Percentiles rank a stretch among this genome's conserved stretches.
Evolutionary conservation across 2,888 invertebrate species (phyloP).

Genomic region (Thecophora atra): DNA sequence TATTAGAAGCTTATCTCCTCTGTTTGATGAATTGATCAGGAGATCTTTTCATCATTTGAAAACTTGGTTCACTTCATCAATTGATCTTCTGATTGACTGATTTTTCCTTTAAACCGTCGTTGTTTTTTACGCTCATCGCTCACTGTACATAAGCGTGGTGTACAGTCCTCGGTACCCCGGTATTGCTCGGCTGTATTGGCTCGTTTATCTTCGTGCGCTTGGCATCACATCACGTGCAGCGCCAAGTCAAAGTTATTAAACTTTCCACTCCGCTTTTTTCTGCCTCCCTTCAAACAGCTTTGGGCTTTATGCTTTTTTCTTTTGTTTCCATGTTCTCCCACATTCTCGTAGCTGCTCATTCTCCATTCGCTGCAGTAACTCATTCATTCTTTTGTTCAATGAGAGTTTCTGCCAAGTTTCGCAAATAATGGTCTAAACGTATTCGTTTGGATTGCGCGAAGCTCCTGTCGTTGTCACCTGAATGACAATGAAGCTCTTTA

Average conservation of each 20-base stretch:
- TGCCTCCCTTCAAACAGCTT: background rate
- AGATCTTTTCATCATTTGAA: too few relatives aligned
- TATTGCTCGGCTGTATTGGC: background rate
- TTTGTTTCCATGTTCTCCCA: background rate
- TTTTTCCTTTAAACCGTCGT: too few relatives aligned
- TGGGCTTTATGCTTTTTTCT: background rate
- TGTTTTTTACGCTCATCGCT: too few relatives aligned
- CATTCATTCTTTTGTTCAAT: background rate
- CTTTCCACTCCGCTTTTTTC: background rate
- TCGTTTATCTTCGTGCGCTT: conserved; percentile 1
- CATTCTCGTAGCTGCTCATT: background rate
- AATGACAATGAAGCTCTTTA: conserved; percentile 15
- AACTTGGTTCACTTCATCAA: too few relatives aligned
- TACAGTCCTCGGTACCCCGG: too few relatives aligned
- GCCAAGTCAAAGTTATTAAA: conserved; percentile 17
- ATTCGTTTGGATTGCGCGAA: background rate
- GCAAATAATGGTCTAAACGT: conserved; percentile 21
- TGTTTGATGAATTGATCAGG: too few relatives aligned
- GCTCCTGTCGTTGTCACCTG: conserved; percentile 13
- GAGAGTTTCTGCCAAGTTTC: conserved; percentile 18
- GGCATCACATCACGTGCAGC: conserved; percentile 15
- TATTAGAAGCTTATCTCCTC: too few relatives aligned
- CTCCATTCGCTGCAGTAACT: conserved; percentile 18
- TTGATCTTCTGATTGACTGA: too few relatives aligned
- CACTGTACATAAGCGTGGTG: too few relatives aligned